Evolutionary conservation across 1,140 invertebrate species (phyloP), one percentile per base, ranked within the genome.

Genomic region (Zaprionus kolodkinae): DNA sequence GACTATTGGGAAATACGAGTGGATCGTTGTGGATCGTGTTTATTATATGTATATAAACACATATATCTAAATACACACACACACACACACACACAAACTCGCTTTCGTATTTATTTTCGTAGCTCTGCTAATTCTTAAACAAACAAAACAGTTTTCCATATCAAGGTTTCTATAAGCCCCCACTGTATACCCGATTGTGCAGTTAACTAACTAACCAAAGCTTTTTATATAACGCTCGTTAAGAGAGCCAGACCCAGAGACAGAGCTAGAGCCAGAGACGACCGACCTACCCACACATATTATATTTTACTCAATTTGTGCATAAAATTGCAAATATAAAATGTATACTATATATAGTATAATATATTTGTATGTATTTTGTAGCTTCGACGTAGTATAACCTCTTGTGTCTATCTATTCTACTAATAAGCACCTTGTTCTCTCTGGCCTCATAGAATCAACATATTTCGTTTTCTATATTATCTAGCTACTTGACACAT

Each of bases 121-220:
- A 57, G 54, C 59, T 75, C 67, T 50, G 65, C 43, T 70, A 73
- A 73, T 73, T 73, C 56, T 73, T 73, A 33, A 45, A 17, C 36
- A 64, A 71, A 56, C 17, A 64, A 64, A 45, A 71, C 52, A 64
- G 61, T 71, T 71, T 71, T 64, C 68, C 68, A 52, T 71, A 64
- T 64, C 68, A 64, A 71, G 68, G 61, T 71, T 71, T 71, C 52
- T 50, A 13, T 48, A 50, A 61, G 25, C 38, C 36, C 25, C 38
- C 38, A 27, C 13, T n/a, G 15, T 61, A 57, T 40, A 21, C n/a
- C 9, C 45, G 45, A 50, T 50, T 50, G 9, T 50, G 15, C 17
- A 17, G n/a, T 15, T 12, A 50, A 50, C 17, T 50, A 50, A 50
- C 45, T 50, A 50, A 50, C 15, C 45, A 25, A 25, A 25, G 45